A percentile compares a stretch with the other conserved stretches of the same genome.
Evolutionary conservation across 2,888 invertebrate species (phyloP).

Genomic region (Sinohyriopsis cumingii): DNA sequence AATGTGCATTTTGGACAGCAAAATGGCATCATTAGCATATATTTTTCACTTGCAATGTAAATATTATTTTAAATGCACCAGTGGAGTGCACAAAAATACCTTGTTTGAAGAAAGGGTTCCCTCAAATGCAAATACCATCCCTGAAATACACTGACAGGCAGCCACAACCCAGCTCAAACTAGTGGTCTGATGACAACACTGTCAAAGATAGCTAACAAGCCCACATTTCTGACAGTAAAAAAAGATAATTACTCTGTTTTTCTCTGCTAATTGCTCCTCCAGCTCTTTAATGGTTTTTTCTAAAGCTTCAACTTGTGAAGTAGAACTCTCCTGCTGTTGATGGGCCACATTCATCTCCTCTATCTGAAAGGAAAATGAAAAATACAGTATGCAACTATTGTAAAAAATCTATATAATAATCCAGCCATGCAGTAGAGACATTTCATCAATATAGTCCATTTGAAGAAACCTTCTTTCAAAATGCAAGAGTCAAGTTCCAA

Average conservation of each 20-base stretch:
- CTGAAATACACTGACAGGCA: background rate
- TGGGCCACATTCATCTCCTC: slow-evolving; percentile 38
- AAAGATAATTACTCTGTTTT: slow-evolving; percentile 72
- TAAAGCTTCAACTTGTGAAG: slow-evolving; percentile 28
- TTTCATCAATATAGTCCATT: too few relatives aligned
- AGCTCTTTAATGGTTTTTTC: slow-evolving; percentile 73
- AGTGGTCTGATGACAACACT: too few relatives aligned
- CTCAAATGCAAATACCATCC: background rate
- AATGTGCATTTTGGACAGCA: too few relatives aligned
- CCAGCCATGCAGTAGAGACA: background rate
- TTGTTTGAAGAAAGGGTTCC: too few relatives aligned
- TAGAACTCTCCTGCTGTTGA: slow-evolving; percentile 33
- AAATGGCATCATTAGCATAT: too few relatives aligned
- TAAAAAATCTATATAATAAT: background rate
- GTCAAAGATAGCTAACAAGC: too few relatives aligned
- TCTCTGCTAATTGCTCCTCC: slow-evolving; percentile 79
- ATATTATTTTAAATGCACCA: too few relatives aligned
- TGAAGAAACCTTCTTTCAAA: too few relatives aligned
- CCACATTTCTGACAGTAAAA: background rate
- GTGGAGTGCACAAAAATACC: too few relatives aligned
- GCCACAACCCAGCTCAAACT: background rate
- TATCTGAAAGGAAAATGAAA: slow-evolving; percentile 36
- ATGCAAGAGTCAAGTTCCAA: too few relatives aligned
- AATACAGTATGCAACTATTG: background rate
- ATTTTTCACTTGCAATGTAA: too few relatives aligned